Conservation (phyloP, 1,140 invertebrate genomes). For the Pogonomyrmex barbatus region DNA sequence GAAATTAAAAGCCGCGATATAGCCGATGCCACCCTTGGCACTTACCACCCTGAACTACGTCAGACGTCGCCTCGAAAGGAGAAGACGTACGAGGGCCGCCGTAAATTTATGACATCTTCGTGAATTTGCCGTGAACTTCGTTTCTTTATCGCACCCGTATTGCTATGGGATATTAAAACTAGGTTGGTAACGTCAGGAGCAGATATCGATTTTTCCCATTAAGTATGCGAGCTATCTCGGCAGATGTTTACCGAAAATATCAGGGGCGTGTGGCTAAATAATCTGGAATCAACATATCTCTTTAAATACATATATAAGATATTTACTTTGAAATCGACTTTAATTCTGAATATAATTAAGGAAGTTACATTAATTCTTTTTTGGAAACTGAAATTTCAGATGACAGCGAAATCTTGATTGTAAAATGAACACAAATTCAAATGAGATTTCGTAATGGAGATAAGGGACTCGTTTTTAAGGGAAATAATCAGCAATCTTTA, state of each 20-base stretch:
- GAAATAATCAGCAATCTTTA: background rate
- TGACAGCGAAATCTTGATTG: background rate
- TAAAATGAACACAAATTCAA: background rate
- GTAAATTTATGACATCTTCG: slow-evolving; percentile 64
- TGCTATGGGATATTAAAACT: slow-evolving; percentile 24
- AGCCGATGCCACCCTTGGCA: slow-evolving; percentile 50
- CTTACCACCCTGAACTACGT: slow-evolving; percentile 38
- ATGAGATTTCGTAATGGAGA: background rate
- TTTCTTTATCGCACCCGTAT: slow-evolving; percentile 11
- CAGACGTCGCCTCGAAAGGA: slow-evolving; percentile 40
- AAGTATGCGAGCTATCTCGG: background rate
- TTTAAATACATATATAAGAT: background rate
- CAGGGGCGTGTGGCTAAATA: background rate
- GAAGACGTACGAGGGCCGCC: slow-evolving; percentile 45
- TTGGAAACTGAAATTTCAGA: background rate
- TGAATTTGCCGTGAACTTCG: slow-evolving; percentile 26
- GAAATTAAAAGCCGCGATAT: slow-evolving; percentile 68
- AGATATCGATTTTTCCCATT: slow-evolving; percentile 39
- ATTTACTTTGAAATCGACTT: background rate
- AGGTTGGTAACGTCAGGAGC: background rate
- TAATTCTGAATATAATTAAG: background rate
- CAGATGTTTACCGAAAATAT: slow-evolving; percentile 20
- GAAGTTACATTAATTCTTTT: background rate
- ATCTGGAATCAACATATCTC: background rate
- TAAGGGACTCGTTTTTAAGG: background rate